phyloP scores from a whole-genome alignment of 30 jellyfish, hydroid and myxozoan species.

The Rhopilema esculentum region DNA sequence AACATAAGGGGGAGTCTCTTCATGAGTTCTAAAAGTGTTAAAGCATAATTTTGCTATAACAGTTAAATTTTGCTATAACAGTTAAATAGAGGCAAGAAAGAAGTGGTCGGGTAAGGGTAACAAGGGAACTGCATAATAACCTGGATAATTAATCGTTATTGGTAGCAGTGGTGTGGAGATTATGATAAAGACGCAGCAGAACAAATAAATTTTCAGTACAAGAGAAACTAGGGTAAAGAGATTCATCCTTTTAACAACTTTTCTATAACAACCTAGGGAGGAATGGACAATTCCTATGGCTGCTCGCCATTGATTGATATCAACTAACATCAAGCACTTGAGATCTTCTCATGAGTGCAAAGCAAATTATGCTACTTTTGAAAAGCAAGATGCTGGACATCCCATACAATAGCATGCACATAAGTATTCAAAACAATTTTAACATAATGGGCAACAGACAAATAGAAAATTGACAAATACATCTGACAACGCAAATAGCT shows the following conservation, averaged over 20 bases:
- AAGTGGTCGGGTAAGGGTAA: conserved; percentile 53
- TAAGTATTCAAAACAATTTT: no score
- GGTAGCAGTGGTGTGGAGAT: conserved; percentile 36
- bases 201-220: conserved; percentile 26
- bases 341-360: conserved; percentile 6
- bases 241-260: neutral
- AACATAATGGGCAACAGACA: no score
- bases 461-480: no score
- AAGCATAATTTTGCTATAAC: no score
- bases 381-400: no score
- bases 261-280: neutral
- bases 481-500: no score
- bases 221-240: conserved; percentile 18
- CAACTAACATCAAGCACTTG: conserved; percentile 40
- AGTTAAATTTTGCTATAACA: no score
- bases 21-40: no score
- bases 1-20: no score
- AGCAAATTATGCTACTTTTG: no score
- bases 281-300: conserved; percentile 40
- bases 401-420: no score
- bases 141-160: conserved; percentile 41
- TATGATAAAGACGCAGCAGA: conserved; percentile 21
- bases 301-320: conserved; percentile 47
- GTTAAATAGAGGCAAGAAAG: conserved; percentile 44
- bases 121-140: conserved; percentile 8